These are phyloP conservation scores for Calliopum simillimum DNA, from an alignment of 2,888 invertebrate species.

Conservation along the genomic window DNA sequence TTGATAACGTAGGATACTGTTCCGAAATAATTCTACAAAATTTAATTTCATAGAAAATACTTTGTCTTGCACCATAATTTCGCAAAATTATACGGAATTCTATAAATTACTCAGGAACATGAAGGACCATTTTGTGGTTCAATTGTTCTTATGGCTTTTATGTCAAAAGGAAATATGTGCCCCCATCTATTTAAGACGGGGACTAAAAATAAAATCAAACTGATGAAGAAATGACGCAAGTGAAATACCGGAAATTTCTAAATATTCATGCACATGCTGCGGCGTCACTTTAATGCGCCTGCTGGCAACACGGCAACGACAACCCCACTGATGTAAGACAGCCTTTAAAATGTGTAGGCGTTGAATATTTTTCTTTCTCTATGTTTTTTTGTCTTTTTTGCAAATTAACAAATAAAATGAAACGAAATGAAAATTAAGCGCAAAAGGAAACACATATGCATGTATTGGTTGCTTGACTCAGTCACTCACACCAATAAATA, in stretches of 20 bases:
- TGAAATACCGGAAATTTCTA: conserved; percentile 17
- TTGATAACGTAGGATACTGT: too few species aligned
- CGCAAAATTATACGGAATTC: too few species aligned
- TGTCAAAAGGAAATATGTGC: not conserved
- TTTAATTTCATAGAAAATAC: too few species aligned
- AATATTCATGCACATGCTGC: conserved; percentile 25
- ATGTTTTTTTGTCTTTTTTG: not conserved
- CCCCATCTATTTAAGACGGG: not conserved
- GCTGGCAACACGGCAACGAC: not conserved
- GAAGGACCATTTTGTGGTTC: too few species aligned
- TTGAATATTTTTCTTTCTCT: not conserved
- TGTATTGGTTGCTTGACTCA: conserved; percentile 5
- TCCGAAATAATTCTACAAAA: too few species aligned
- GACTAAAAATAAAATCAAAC: conserved; percentile 13
- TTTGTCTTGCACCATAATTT: too few species aligned
- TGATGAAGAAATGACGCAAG: not conserved
- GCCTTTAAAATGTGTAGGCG: not conserved
- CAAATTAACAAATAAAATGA: conserved; percentile 10
- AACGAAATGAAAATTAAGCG: conserved; percentile 11
- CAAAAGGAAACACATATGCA: conserved; percentile 14
- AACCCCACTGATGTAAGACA: not conserved
- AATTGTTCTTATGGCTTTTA: not conserved
- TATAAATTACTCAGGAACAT: too few species aligned
- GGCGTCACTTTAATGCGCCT: not conserved
- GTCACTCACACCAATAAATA: conserved; percentile 31